Evolutionary conservation across 2,888 invertebrate genomes (phyloP), one percentile per base, ranked within the genome.

Genomic region (Acleris literana): DNA sequence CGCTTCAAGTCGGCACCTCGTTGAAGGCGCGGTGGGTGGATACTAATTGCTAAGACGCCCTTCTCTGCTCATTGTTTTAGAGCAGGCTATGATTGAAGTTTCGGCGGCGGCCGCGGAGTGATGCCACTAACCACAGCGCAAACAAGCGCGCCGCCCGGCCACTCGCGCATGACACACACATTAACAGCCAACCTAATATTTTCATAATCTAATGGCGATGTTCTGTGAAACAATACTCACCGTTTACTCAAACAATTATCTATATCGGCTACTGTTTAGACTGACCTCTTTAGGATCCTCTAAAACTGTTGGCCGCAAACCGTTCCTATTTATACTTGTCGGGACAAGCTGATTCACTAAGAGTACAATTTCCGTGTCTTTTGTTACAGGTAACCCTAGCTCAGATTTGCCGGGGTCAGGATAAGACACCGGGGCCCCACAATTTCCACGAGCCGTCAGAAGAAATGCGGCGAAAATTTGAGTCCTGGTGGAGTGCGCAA

Each of bases 401-500:
- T 69, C 97, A 97, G 78, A 95, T 98, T 69, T 97, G 97, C 80
- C 95, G 97, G 69, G 96, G 96, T 20, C 95, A 95, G 59, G 94
- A 95, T 83, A 92, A 95, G 79, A 93, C 94, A 29, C 93, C 94
- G 11, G 94, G 95, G 25, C 94, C 95, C 4, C 94, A 95, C 55
- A 90, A 84, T 73, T 93, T 94, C 56, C 94, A 94, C 54, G 97
- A 97, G 74, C 94, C 96, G 9, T 94, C 96, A 0, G 98, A 98
- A 73, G 98, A 98, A 60, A 94, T 96, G 79, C 95, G 97, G 29
- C 94, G 97, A 68, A 97, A 97, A 84, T 98, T 98, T 86, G 98
- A 98, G 81, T 96, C 96, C 65, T 98, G 98, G 98, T 97, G 97
- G 95, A 94, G 95, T 52, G 94, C 95, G 64, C 96, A 96, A 80